Evolutionary conservation across 1,140 invertebrate genomes (phyloP).

Genomic region (Zophobas morio): DNA sequence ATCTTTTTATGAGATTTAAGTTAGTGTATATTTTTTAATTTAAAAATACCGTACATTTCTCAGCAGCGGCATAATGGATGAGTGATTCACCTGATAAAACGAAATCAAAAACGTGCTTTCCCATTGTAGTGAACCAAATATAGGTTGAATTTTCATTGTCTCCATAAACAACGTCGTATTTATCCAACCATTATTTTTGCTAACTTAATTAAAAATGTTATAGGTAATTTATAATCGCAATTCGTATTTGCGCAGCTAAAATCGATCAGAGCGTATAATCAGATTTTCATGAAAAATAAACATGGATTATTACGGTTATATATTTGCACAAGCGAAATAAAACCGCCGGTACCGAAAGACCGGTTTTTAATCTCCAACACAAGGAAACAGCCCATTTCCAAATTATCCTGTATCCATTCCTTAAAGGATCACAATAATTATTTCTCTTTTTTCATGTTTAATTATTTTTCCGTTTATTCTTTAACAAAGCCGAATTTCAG

Average conservation of each 20-base stretch:
- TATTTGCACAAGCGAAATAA: not conserved
- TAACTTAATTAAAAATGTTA: slow-evolving; percentile 45
- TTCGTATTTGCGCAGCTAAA: slow-evolving; percentile 30
- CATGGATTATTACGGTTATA: not conserved
- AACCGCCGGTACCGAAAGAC: not conserved
- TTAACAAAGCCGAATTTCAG: slow-evolving; percentile 28
- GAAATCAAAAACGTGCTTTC: no score
- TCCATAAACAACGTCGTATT: not conserved
- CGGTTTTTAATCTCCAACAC: not conserved
- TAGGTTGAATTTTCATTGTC: not conserved
- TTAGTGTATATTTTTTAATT: slow-evolving; percentile 47
- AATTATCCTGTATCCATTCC: slow-evolving; percentile 18
- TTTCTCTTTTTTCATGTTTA: slow-evolving; percentile 4
- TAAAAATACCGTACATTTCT: slow-evolving; percentile 17
- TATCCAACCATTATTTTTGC: slow-evolving; percentile 14
- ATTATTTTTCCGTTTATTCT: slow-evolving; percentile 35
- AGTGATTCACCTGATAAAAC: not conserved
- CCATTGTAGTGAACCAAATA: no score
- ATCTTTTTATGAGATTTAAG: slow-evolving; percentile 53
- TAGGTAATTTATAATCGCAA: slow-evolving; percentile 12
- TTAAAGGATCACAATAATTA: slow-evolving; percentile 18
- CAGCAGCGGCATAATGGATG: not conserved
- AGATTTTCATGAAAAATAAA: slow-evolving; percentile 40
- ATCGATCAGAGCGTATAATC: slow-evolving; percentile 25
- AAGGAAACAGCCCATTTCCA: not conserved